Percentiles rank a stretch among this genome's conserved stretches.
Conservation (phyloP, 2,888 invertebrate species). For the Scaeva pyrastri region DNA sequence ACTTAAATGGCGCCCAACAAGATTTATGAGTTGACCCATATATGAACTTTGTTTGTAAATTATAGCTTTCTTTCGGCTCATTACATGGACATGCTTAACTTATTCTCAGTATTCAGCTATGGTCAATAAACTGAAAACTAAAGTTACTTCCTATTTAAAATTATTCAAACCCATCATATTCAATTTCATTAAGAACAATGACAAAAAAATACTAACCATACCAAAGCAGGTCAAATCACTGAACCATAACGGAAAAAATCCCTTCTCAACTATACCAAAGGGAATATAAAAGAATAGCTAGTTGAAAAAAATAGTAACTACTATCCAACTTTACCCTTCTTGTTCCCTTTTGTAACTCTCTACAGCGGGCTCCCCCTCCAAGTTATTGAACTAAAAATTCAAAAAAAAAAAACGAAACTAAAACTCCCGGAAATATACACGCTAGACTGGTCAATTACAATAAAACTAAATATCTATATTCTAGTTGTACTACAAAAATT, state of each 20-base stretch:
- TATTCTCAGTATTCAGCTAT: not conserved
- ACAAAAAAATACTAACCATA: conserved; percentile 13
- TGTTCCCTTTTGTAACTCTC: not conserved
- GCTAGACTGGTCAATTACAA: conserved; percentile 4
- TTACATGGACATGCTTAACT: conserved; percentile 3
- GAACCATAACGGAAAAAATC: conserved; percentile 53
- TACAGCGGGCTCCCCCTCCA: too few relatives aligned
- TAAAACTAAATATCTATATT: not conserved
- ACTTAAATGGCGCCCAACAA: too few relatives aligned
- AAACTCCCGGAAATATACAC: conserved; percentile 10
- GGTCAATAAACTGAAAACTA: not conserved
- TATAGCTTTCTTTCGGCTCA: not conserved
- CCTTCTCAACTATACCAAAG: not conserved
- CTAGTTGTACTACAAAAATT: not conserved
- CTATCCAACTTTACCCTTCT: conserved; percentile 8
- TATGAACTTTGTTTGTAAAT: not conserved
- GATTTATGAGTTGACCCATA: too few relatives aligned
- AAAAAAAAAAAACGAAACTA: not conserved
- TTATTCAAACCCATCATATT: not conserved
- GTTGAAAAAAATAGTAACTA: not conserved
- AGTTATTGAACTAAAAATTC: conserved; percentile 6
- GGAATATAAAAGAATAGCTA: not conserved
- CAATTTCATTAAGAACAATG: not conserved
- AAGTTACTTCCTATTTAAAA: not conserved
- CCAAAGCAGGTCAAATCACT: conserved; percentile 41